Percentiles rank a stretch among this genome's conserved stretches.
These are phyloP conservation scores for Heliconius ethilla DNA, from an alignment of 2,888 invertebrate species.

Conservation along the genomic window DNA sequence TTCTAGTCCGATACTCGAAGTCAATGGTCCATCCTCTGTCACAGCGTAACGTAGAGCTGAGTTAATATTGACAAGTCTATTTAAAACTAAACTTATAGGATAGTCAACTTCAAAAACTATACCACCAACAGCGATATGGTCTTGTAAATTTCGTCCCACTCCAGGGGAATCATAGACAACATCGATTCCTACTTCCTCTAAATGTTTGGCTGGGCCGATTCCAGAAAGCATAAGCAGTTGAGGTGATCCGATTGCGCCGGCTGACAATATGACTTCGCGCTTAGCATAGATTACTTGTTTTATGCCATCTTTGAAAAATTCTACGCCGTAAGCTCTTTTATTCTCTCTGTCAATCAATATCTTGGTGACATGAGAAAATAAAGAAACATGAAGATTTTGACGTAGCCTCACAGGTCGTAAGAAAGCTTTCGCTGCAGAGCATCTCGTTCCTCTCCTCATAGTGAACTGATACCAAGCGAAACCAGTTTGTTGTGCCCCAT, in stretches of 20 bases:
- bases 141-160: conserved; percentile 93
- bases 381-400: conserved; percentile 90
- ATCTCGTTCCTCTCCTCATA: conserved; percentile 91
- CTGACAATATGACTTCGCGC: conserved; percentile 91
- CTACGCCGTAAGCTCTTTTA: conserved; percentile 89
- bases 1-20: conserved; percentile 93
- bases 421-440: conserved; percentile 93
- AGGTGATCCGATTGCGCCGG: conserved; percentile 95
- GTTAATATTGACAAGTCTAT: conserved; percentile 90
- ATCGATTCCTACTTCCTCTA: conserved; percentile 86
- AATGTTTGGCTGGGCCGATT: conserved; percentile 89
- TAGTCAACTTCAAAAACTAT: conserved; percentile 90
- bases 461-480: conserved; percentile 94
- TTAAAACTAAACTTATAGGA: conserved; percentile 90
- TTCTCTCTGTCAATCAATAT: conserved; percentile 86
- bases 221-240: conserved; percentile 96
- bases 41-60: conserved; percentile 91
- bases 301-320: conserved; percentile 86
- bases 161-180: conserved; percentile 90
- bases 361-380: conserved; percentile 90
- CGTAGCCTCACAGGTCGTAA: conserved; percentile 89
- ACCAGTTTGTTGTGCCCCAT: conserved; percentile 93
- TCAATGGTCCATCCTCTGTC: conserved; percentile 92
- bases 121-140: conserved; percentile 94
- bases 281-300: conserved; percentile 85